These are phyloP conservation scores for Pteronotus mesoamericanus DNA, from an alignment of 2,797 vertebrate genomes.

Conservation along the genomic window DNA sequence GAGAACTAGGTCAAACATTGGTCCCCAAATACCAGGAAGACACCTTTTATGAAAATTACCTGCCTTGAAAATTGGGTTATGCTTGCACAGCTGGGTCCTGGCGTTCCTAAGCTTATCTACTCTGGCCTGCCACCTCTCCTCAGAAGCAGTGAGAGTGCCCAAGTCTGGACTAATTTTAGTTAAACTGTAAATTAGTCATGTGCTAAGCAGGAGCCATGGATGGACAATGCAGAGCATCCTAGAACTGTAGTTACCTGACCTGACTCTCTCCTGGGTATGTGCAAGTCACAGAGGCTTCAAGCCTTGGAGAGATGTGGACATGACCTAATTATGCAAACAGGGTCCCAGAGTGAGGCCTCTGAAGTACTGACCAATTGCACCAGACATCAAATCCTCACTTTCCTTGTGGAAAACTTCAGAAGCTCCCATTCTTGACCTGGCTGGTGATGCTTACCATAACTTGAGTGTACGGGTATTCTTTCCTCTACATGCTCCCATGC, in stretches of 20 bases:
- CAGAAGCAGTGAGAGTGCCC: neutral
- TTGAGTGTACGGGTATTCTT: neutral
- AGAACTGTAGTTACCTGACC: neutral
- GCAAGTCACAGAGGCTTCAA: neutral
- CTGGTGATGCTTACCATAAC: neutral
- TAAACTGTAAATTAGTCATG: neutral
- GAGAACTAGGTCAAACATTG: slow-evolving; percentile 10
- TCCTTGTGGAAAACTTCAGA: neutral
- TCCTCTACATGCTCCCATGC: neutral
- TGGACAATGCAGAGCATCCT: fast-evolving
- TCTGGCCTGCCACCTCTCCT: neutral
- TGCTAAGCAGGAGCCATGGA: neutral
- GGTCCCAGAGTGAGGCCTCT: neutral
- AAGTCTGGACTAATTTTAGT: neutral
- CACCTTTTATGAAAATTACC: slow-evolving; percentile 58
- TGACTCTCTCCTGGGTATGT: neutral
- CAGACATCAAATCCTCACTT: neutral
- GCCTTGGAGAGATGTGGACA: neutral
- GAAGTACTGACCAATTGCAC: neutral
- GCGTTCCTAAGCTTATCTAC: neutral
- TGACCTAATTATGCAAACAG: neutral
- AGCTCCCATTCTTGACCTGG: neutral
- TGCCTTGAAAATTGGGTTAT: slow-evolving; percentile 56
- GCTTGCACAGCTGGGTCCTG: neutral
- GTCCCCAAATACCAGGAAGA: slow-evolving; percentile 25